Conservation (phyloP, 2,797 vertebrate genomes). For the Lacerta bilineata region DNA sequence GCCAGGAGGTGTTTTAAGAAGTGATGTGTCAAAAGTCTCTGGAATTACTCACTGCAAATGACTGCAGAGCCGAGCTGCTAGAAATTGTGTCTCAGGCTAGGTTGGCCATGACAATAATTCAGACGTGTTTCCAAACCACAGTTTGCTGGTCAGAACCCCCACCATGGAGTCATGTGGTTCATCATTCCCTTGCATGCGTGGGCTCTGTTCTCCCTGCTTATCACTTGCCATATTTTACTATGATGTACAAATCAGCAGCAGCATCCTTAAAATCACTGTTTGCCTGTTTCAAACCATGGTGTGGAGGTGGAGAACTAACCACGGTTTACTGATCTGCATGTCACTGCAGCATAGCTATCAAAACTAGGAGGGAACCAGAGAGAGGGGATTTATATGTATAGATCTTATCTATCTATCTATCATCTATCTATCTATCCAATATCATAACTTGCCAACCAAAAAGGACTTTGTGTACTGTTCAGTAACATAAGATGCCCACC, state of each 20-base stretch:
- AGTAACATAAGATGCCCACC: too few species aligned
- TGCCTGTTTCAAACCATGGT: not conserved
- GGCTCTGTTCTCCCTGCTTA: not conserved
- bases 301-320: not conserved
- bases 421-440: too few species aligned
- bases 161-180: too few species aligned
- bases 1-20: slow-evolving; percentile 12
- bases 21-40: slow-evolving; percentile 1
- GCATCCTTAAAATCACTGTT: not conserved
- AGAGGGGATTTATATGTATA: not conserved
- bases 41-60: slow-evolving; percentile 15
- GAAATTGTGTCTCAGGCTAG: fast-evolving
- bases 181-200: not conserved
- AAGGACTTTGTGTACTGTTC: too few species aligned
- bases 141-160: not conserved
- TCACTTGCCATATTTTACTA: not conserved
- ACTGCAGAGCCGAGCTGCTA: not conserved
- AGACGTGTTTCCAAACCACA: not conserved
- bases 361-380: not conserved
- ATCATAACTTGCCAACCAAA: too few species aligned
- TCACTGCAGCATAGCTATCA: not conserved
- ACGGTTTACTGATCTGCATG: not conserved
- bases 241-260: not conserved
- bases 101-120: not conserved
- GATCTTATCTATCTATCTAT: too few species aligned